Percentiles rank a stretch among this genome's conserved stretches.
These are phyloP conservation scores for Raillietiella orientalis DNA, from an alignment of 2,888 invertebrate species.

Conservation along the genomic window DNA sequence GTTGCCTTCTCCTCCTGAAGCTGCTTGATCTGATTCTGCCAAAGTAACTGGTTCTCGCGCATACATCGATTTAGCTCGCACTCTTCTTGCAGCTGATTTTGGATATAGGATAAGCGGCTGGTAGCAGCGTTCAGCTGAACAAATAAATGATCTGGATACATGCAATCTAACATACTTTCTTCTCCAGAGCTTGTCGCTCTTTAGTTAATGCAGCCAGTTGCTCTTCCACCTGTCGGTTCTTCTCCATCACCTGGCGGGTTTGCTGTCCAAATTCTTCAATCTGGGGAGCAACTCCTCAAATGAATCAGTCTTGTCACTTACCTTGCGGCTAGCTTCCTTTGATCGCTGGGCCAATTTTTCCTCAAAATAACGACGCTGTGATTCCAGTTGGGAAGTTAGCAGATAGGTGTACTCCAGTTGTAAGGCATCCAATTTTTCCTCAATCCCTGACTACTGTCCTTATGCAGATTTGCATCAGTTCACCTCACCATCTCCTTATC, in stretches of 20 bases:
- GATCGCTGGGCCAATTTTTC: slow-evolving; percentile 20
- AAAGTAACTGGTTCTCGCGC: slow-evolving; percentile 29
- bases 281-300: slow-evolving; percentile 1
- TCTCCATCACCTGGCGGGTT: slow-evolving; percentile 12
- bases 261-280: slow-evolving; percentile 19
- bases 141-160: slow-evolving; percentile 1
- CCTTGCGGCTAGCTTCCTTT: slow-evolving; percentile 5
- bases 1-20: slow-evolving; percentile 9
- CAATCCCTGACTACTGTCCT: slow-evolving; percentile 13
- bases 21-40: slow-evolving; percentile 11
- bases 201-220: slow-evolving; percentile 18
- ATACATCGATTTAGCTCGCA: slow-evolving; percentile 45
- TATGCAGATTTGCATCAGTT: too few species aligned
- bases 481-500: background rate
- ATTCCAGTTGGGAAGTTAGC: slow-evolving; percentile 74
- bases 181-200: slow-evolving; percentile 34
- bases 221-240: slow-evolving; percentile 10
- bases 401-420: slow-evolving; percentile 89
- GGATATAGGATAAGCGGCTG: slow-evolving; percentile 23
- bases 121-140: slow-evolving; percentile 7
- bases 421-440: slow-evolving; percentile 71
- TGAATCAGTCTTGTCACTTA: too few species aligned
- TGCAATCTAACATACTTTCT: slow-evolving; percentile 16
- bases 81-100: slow-evolving; percentile 44
- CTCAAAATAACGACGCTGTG: slow-evolving; percentile 72